These are phyloP conservation scores for Limnephilus auricula DNA, from an alignment of 2,888 invertebrate genomes.

Conservation along the genomic window DNA sequence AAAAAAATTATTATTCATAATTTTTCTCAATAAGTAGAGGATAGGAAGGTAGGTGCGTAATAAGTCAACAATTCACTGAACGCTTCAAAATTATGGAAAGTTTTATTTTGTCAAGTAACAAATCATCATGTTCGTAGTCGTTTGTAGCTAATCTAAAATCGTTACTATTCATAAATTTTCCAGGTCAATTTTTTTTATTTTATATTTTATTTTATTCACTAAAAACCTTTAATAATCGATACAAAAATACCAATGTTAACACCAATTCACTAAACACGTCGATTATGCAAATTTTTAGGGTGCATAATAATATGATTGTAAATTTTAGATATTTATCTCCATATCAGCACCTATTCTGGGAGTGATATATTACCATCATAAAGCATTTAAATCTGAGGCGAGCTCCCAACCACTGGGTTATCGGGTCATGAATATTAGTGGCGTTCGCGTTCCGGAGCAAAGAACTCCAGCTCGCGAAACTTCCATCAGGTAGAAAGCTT, in stretches of 20 bases:
- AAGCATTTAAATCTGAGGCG: neutral
- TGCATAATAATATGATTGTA: neutral
- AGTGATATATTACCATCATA: neutral
- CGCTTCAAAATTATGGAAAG: too few relatives aligned
- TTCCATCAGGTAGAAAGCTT: neutral
- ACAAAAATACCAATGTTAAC: neutral
- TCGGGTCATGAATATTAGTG: conserved; percentile 20
- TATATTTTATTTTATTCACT: too few relatives aligned
- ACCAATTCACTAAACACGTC: neutral
- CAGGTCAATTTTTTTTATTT: neutral
- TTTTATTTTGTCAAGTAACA: neutral
- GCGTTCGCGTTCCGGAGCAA: neutral
- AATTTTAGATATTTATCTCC: neutral
- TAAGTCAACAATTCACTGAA: too few relatives aligned
- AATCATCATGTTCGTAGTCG: neutral
- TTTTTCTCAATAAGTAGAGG: neutral
- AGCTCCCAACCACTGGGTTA: neutral
- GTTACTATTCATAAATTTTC: neutral
- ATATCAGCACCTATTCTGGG: neutral
- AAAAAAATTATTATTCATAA: neutral
- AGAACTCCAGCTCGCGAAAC: neutral
- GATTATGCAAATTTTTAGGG: neutral
- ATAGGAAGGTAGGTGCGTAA: neutral
- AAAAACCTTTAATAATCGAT: neutral
- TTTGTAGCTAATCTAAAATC: too few relatives aligned